Base-by-base conservation (phyloP, 2,888 invertebrate species). In the Sclerodermus sp. region DNA sequence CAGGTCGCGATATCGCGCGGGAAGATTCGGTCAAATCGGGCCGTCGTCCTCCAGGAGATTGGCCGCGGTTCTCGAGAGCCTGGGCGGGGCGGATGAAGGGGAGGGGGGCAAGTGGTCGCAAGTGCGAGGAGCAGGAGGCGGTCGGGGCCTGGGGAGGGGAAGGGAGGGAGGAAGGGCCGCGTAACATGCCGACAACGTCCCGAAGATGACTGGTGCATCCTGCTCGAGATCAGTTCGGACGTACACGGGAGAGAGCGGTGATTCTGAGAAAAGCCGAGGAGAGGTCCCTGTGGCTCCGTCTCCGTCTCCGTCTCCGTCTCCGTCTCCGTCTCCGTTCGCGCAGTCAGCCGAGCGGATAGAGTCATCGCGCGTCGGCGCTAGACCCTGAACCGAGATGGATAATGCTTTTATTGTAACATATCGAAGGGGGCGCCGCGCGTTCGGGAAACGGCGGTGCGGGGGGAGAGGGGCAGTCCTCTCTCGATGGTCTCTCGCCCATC, bases 351-450 rank as follows among this genome's bases (percentile, higher is more conserved):
- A n/a, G n/a, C n/a, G 10, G 68, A 69, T 70, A 66, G 66, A 70
- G 68, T 70, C 70, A 68, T 70, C 70, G 67, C 65, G 62, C 62
- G 63, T 67, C 63, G 60, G 51, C 64, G 58, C 58, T 61, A 64
- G 64, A 62, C 12, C 3, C 3, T 23, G 23, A 8, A 23, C 23
- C 4, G 23, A 5, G 23, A 3, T 23, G 23, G 23, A 66, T 67
- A 62, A 67, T 67, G 60, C 57, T 66, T 67, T 67, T 65, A 66
- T 66, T 66, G 61, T 66, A 64, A 63, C 57, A 51, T 67, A 66
- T 66, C 66, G 67, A 66, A 47, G 45, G 46, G 37, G 37, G 49
- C n/a, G 34, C 34, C 8, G 23, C 23, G n/a, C n/a, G n/a, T n/a
- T n/a, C n/a, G n/a, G n/a, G n/a, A n/a, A n/a, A n/a, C n/a, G 30